Percentiles rank a stretch among this genome's conserved stretches.
phyloP scores from a whole-genome alignment of 2,797 vertebrate species.

The Todus mexicanus region DNA sequence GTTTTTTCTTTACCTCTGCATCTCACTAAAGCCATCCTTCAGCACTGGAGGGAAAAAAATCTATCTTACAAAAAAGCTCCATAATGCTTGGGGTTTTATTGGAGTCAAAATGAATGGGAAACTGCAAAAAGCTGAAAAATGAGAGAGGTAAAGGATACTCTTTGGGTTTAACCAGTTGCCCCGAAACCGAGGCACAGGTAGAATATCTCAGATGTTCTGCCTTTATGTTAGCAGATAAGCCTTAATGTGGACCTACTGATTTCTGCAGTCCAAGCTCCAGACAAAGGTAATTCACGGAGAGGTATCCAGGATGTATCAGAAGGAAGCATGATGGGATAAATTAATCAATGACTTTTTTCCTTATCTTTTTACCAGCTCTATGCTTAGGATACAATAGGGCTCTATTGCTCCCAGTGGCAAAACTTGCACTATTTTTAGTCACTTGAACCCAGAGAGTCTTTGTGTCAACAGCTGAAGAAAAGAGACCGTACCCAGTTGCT shows the following conservation, averaged over 20 bases:
- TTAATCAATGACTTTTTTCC: background rate
- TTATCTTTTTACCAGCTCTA: background rate
- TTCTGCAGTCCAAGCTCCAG: background rate
- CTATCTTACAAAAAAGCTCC: background rate
- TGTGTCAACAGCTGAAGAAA: background rate
- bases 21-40: background rate
- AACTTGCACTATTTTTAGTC: background rate
- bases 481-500: background rate
- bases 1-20: background rate
- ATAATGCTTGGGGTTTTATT: background rate
- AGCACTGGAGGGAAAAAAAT: background rate
- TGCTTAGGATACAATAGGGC: background rate
- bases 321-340: background rate
- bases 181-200: background rate
- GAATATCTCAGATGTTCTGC: background rate
- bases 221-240: background rate
- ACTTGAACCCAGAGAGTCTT: background rate
- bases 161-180: background rate
- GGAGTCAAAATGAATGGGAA: background rate
- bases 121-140: background rate
- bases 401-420: background rate
- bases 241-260: background rate
- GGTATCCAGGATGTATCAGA: background rate
- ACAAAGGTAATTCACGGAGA: background rate
- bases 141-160: background rate